Percentiles rank a stretch among this genome's conserved stretches.
Evolutionary conservation across 2,113 vertebrate genomes (phyloP).

Genomic region (Propithecus coquereli): DNA sequence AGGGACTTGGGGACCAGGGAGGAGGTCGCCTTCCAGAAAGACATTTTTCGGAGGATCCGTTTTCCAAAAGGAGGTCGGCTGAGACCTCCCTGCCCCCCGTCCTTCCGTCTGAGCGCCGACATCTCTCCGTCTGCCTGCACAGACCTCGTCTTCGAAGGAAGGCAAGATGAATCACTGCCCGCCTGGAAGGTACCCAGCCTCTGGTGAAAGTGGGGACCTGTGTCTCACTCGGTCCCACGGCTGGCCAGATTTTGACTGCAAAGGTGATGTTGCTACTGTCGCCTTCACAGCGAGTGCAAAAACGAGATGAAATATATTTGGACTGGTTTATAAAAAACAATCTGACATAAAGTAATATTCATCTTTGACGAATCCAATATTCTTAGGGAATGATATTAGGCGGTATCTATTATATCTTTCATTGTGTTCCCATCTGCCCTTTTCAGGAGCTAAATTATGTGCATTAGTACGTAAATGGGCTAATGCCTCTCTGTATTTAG

Average conservation of each 20-base stretch:
- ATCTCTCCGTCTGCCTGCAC: slow-evolving; percentile 36
- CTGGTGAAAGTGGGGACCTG: slow-evolving; percentile 49
- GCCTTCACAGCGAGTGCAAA: slow-evolving; percentile 79
- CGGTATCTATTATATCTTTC: slow-evolving; percentile 99
- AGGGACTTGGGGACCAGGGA: not conserved
- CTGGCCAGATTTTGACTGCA: slow-evolving; percentile 76
- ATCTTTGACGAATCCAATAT: slow-evolving; percentile 99
- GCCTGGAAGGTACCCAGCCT: slow-evolving; percentile 61
- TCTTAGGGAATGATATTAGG: slow-evolving; percentile 99
- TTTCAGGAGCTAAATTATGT: slow-evolving; percentile 99
- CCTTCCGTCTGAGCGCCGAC: slow-evolving; percentile 62
- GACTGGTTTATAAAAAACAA: slow-evolving; percentile 99
- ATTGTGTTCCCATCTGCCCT: slow-evolving; percentile 99
- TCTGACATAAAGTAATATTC: slow-evolving; percentile 99
- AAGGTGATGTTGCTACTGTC: slow-evolving; percentile 80
- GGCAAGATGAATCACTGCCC: slow-evolving; percentile 68
- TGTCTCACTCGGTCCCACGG: slow-evolving; percentile 54
- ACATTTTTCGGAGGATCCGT: not conserved
- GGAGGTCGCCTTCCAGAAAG: not conserved
- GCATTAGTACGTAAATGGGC: slow-evolving; percentile 99
- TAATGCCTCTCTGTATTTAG: slow-evolving; percentile 99
- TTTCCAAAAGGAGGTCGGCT: not conserved
- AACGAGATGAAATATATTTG: slow-evolving; percentile 97
- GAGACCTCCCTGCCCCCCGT: not conserved
- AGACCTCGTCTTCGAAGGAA: slow-evolving; percentile 70